Conservation (phyloP, 2,888 invertebrate genomes). For the Sisyra terminalis region DNA sequence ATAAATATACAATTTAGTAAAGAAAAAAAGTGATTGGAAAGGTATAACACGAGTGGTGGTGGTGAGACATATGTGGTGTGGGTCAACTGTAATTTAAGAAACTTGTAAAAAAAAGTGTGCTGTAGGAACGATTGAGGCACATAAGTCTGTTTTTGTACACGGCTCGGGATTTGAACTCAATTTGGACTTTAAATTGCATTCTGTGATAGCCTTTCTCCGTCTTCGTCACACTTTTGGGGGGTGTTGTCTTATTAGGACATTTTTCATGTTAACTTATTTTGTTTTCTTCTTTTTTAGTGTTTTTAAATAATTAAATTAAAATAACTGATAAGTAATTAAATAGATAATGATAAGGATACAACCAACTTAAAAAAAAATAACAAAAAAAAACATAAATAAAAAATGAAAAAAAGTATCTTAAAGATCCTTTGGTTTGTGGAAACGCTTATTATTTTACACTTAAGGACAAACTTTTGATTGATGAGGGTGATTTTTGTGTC, state of each 20-base stretch:
- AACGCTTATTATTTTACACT: constrained; percentile 9
- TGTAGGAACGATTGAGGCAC: too few relatives aligned
- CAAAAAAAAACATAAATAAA: background rate
- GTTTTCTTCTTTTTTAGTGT: constrained; percentile 3
- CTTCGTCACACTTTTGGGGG: background rate
- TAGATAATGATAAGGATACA: constrained; percentile 1
- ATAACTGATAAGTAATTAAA: too few relatives aligned
- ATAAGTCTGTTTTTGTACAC: too few relatives aligned
- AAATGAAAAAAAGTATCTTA: constrained; percentile 3
- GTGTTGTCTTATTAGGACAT: constrained; percentile 1
- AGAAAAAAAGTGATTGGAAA: background rate
- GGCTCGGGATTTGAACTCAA: background rate
- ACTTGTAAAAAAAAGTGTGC: background rate
- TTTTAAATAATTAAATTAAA: background rate
- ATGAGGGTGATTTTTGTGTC: constrained; percentile 1
- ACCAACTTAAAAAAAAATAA: constrained; percentile 4
- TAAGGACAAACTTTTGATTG: background rate
- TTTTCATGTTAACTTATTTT: constrained; percentile 6
- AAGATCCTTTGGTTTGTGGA: constrained; percentile 8
- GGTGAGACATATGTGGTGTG: background rate
- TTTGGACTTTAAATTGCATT: constrained; percentile 3
- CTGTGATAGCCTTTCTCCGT: constrained; percentile 7
- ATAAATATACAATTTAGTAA: constrained; percentile 1
- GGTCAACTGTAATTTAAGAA: background rate
- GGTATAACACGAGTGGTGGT: too few relatives aligned